phyloP scores from a whole-genome alignment of 2,113 vertebrate genomes.

The Isurus oxyrinchus region DNA sequence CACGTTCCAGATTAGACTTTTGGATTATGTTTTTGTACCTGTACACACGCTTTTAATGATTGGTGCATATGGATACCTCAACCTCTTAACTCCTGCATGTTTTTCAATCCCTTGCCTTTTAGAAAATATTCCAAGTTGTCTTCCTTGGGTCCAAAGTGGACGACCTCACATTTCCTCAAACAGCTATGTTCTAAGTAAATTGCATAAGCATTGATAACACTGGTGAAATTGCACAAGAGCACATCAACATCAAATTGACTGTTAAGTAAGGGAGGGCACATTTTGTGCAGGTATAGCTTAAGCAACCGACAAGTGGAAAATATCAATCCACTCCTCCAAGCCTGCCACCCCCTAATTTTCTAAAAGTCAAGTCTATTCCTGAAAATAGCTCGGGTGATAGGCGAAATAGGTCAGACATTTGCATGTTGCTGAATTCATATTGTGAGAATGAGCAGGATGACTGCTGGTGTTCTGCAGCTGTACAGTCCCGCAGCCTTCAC shows the following conservation, averaged over 20 bases:
- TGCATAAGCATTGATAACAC: background rate
- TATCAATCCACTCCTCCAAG: background rate
- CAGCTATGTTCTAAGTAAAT: background rate
- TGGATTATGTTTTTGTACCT: background rate
- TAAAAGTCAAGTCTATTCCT: background rate
- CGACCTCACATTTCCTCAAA: background rate
- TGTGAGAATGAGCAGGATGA: background rate
- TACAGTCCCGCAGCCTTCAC: background rate
- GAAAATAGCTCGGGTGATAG: background rate
- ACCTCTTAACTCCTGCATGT: background rate
- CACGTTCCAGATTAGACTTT: background rate
- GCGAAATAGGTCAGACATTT: background rate
- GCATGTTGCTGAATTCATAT: background rate
- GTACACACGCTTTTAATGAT: background rate
- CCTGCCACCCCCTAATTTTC: too few relatives aligned
- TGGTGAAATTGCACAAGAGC: background rate
- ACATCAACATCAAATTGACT: background rate
- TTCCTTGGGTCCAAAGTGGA: background rate
- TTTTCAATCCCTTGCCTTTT: background rate
- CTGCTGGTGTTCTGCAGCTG: background rate
- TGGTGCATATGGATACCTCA: background rate
- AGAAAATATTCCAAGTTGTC: background rate
- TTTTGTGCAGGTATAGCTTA: background rate
- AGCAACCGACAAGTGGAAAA: background rate
- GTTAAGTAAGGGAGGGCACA: background rate